Base-by-base conservation (phyloP, 2,113 vertebrate species). In the Rhadina sibilatrix region DNA sequence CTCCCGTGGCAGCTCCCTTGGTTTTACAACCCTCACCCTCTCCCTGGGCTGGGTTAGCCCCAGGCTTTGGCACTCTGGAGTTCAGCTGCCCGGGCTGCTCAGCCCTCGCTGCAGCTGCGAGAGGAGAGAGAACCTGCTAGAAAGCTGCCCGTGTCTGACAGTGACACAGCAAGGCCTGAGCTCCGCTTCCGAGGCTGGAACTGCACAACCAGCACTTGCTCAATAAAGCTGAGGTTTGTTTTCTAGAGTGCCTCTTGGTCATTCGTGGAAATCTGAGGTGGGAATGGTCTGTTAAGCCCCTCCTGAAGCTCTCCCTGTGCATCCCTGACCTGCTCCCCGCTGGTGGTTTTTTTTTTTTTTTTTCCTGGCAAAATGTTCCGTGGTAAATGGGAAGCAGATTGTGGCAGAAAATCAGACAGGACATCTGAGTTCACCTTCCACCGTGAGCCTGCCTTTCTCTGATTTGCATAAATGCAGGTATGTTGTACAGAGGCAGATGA, bases 211-310 rank as follows among this genome's bases (percentile, higher is more conserved):
- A 96, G 81, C 86, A 75, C 85, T 80, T 96, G 90, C 95, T 96
- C 86, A 97, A 98, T 97, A 98, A 98, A 98, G 89, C 91, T n/a
- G 75, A 77, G 83, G 57, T 96, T 92, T 96, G 97, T 96, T 97
- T 97, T 94, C 70, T 96, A 97, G 93, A 87, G 72, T 9, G 83
- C 47, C 75, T 94, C 53, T 57, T 77, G 66, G 68, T 97, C 96
- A 95, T 94, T 96, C 80, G 88, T 24, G 85, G 81, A 65, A 40
- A 84, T 59, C 12, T 52, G 53, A 49, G 40, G 72, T 60, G 80
- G 83, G 80, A 94, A 87, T 2, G 52, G 17, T 69, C 87, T 68
- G 20, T 76, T 65, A 77, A 93, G 38, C 57, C 68, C 35, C 50
- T 50, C n/a, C 61, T 56, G 49, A 90, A 85, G 60, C 69, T 16